Conservation (phyloP, 2,888 invertebrate genomes). For the Sinodicranocentrus sp. region DNA sequence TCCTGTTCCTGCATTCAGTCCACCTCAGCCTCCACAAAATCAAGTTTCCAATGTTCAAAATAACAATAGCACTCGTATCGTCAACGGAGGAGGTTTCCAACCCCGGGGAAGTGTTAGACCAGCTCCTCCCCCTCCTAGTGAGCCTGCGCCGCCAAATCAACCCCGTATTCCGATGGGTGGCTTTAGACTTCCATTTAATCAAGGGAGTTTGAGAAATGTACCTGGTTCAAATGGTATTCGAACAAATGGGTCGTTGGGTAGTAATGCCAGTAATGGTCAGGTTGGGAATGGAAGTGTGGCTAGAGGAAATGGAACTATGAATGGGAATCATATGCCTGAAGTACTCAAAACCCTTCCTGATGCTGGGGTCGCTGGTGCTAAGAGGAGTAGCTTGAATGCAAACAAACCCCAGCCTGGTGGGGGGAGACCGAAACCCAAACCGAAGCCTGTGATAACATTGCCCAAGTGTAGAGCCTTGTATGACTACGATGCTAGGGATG, state of each 20-base stretch:
- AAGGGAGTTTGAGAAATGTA: slow-evolving; percentile 39
- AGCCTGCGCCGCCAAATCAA: slow-evolving; percentile 80
- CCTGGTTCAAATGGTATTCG: neutral
- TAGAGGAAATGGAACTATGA: neutral
- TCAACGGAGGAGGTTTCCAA: slow-evolving; percentile 29
- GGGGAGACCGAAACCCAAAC: slow-evolving; percentile 79
- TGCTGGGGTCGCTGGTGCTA: slow-evolving; percentile 79
- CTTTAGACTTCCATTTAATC: slow-evolving; percentile 77
- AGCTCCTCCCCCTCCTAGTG: slow-evolving; percentile 79
- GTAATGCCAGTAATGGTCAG: too few species aligned
- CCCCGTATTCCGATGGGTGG: slow-evolving; percentile 77
- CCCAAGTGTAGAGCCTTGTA: slow-evolving; percentile 82
- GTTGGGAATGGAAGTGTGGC: neutral
- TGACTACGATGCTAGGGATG: slow-evolving; percentile 83
- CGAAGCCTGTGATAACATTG: slow-evolving; percentile 79
- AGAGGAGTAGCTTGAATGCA: slow-evolving; percentile 62
- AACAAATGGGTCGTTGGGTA: slow-evolving; percentile 5
- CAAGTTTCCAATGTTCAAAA: slow-evolving; percentile 73
- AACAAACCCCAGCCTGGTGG: slow-evolving; percentile 78
- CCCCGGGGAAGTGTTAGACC: slow-evolving; percentile 77
- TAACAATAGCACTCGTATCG: neutral
- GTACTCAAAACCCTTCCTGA: slow-evolving; percentile 77
- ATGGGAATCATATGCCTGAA: slow-evolving; percentile 78
- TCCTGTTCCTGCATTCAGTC: slow-evolving; percentile 66
- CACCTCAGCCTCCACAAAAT: slow-evolving; percentile 75